Conservation (phyloP, 2,888 invertebrate genomes). For the Sinotaia quadrata region DNA sequence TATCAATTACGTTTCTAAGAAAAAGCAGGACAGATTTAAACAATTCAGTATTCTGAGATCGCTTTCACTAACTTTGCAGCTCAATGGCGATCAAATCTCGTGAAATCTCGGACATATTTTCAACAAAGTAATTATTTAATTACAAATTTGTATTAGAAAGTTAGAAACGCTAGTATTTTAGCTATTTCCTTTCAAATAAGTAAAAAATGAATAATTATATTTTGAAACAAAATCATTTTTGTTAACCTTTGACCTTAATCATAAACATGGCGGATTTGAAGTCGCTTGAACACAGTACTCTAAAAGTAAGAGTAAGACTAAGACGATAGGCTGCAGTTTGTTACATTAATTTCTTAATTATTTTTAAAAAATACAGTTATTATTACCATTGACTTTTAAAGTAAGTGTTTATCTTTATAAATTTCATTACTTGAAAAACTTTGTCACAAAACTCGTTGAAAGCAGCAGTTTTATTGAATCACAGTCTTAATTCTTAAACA, state of each 20-base stretch:
- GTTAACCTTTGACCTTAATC: neutral
- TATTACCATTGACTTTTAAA: too few relatives aligned
- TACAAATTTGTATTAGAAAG: too few relatives aligned
- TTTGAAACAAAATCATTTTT: neutral
- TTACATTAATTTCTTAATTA: too few relatives aligned
- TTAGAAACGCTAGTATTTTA: too few relatives aligned
- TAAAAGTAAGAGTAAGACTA: constrained; percentile 16
- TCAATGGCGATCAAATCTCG: constrained; percentile 27
- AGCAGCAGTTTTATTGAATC: too few relatives aligned
- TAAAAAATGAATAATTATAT: neutral
- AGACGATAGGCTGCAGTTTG: too few relatives aligned
- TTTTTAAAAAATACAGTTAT: too few relatives aligned
- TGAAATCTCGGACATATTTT: neutral
- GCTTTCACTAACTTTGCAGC: constrained; percentile 15
- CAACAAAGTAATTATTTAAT: neutral
- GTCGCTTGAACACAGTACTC: constrained; percentile 84
- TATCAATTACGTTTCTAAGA: too few relatives aligned
- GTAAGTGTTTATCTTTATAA: too few relatives aligned
- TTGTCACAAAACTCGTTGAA: too few relatives aligned
- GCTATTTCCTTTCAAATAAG: neutral
- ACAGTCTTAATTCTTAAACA: too few relatives aligned
- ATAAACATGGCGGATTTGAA: constrained; percentile 88
- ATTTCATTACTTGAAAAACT: too few relatives aligned
- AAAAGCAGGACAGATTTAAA: neutral
- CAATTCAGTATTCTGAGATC: neutral